Conservation (phyloP, 2,888 invertebrate genomes). For the Mythimna lalbum region DNA sequence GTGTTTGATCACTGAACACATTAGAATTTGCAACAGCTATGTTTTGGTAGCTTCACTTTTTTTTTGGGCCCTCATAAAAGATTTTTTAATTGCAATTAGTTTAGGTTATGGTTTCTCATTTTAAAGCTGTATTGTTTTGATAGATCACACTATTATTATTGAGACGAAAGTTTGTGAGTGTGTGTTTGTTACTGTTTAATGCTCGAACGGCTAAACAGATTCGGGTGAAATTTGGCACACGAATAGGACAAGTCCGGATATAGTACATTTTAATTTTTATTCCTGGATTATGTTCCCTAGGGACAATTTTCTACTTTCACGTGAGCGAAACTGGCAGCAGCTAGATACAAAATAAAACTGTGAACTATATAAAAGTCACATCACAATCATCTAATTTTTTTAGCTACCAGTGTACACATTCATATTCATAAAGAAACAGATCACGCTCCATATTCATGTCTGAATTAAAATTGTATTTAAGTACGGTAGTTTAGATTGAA, state of each 20-base stretch:
- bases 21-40: constrained; percentile 87
- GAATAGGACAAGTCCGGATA: too few relatives aligned
- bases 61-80: too few relatives aligned
- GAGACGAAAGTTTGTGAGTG: too few relatives aligned
- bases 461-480: constrained; percentile 34
- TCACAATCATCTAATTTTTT: background rate
- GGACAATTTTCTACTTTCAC: too few relatives aligned
- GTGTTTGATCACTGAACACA: constrained; percentile 91
- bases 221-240: too few relatives aligned
- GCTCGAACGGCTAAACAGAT: too few relatives aligned
- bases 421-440: constrained; percentile 10
- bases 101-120: background rate
- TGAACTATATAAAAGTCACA: too few relatives aligned
- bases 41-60: constrained; percentile 80
- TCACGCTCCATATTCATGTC: constrained; percentile 41
- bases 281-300: too few relatives aligned
- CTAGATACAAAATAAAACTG: too few relatives aligned
- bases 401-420: background rate
- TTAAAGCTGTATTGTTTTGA: background rate
- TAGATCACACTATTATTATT: background rate
- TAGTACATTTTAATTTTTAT: too few relatives aligned
- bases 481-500: constrained; percentile 30
- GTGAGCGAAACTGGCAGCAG: too few relatives aligned
- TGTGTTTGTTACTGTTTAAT: too few relatives aligned
- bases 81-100: background rate